Evolutionary conservation across 1,140 invertebrate species (phyloP).

Genomic region (Prorops nasuta): DNA sequence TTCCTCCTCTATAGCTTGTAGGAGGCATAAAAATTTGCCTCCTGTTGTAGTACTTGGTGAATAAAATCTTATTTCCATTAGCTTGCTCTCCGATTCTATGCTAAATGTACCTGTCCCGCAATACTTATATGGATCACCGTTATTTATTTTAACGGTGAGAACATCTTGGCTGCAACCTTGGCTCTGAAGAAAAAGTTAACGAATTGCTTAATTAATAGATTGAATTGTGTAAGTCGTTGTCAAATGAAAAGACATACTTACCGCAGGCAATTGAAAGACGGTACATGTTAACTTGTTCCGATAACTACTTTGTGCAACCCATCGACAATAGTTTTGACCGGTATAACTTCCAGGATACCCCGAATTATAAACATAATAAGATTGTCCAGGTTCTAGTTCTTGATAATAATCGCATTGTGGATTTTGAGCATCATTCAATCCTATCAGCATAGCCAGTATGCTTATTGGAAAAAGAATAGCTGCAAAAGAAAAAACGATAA

Average conservation of each 20-base stretch:
- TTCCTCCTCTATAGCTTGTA: conserved; percentile 38
- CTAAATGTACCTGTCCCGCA: conserved; percentile 56
- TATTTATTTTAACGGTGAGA: conserved; percentile 13
- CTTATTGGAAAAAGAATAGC: neutral
- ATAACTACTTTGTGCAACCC: conserved; percentile 54
- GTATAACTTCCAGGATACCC: conserved; percentile 54
- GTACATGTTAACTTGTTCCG: conserved; percentile 50
- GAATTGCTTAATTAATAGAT: no score
- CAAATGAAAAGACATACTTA: conserved; percentile 32
- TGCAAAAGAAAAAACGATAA: conserved; percentile 1
- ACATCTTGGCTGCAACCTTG: conserved; percentile 37
- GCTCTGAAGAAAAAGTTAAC: conserved; percentile 16
- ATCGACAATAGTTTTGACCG: conserved; percentile 50
- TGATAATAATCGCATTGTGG: conserved; percentile 31
- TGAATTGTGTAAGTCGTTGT: no score
- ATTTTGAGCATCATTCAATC: neutral
- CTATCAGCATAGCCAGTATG: neutral
- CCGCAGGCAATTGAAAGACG: conserved; percentile 52
- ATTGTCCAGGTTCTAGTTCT: conserved; percentile 33
- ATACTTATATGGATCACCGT: conserved; percentile 46
- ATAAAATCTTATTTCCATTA: conserved; percentile 49
- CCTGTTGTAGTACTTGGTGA: conserved; percentile 37
- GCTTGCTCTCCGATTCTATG: conserved; percentile 47
- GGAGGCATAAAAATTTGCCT: conserved; percentile 55
- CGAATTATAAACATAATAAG: conserved; percentile 54